Conservation (phyloP, 2,113 vertebrate genomes). For the Cryptotis parvus region DNA sequence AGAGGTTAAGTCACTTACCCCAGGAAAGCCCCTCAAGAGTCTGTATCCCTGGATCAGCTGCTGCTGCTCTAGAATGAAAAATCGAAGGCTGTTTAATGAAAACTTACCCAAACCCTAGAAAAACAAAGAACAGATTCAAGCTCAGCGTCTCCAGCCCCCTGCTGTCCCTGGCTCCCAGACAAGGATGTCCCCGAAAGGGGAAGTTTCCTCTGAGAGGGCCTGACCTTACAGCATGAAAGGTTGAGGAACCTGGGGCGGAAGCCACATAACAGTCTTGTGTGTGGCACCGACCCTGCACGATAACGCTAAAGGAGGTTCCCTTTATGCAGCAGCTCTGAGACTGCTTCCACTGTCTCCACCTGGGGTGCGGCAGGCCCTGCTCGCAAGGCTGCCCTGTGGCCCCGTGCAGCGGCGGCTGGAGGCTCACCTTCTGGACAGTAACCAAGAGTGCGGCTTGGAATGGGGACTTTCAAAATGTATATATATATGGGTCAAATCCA, state of each 20-base stretch:
- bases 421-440: too few relatives aligned
- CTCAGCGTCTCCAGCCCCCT: too few relatives aligned
- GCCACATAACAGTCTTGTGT: too few relatives aligned
- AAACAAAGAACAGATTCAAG: not conserved
- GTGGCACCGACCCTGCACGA: too few relatives aligned
- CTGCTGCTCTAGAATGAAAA: not conserved
- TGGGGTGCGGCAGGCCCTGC: not conserved
- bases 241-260: not conserved
- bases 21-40: accelerated
- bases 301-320: not conserved
- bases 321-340: accelerated
- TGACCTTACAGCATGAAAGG: not conserved
- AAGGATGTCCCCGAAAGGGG: too few relatives aligned
- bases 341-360: not conserved
- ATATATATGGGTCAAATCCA: too few relatives aligned
- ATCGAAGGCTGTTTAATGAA: not conserved
- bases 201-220: too few relatives aligned
- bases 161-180: too few relatives aligned
- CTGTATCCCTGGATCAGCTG: not conserved
- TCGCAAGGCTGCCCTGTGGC: too few relatives aligned
- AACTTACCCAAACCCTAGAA: not conserved
- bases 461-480: too few relatives aligned
- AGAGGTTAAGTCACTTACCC: not conserved
- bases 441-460: too few relatives aligned
- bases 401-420: too few relatives aligned